Conservation (phyloP, 2,113 vertebrate genomes). For the Microcebus griseorufus region DNA sequence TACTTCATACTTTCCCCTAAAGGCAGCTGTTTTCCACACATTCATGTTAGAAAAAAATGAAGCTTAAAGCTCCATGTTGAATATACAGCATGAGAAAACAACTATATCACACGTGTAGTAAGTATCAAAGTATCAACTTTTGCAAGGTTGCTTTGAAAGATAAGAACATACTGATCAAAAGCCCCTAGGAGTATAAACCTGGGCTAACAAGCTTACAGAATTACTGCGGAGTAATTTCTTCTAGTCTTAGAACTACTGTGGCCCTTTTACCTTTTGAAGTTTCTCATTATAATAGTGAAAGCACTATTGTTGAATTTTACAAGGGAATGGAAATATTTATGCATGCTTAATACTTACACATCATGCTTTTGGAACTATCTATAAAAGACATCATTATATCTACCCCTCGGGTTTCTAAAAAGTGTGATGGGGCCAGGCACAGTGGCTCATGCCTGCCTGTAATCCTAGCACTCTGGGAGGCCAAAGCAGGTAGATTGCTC, state of each 20-base stretch:
- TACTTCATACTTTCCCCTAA: neutral
- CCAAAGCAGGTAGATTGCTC: too few relatives aligned
- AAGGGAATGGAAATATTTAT: neutral
- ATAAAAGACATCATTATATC: neutral
- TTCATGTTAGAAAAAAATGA: neutral
- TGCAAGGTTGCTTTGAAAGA: neutral
- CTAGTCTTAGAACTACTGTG: neutral
- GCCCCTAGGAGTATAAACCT: neutral
- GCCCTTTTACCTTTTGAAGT: neutral
- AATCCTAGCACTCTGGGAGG: too few relatives aligned
- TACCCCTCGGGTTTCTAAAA: neutral
- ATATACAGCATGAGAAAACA: neutral
- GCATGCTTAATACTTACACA: neutral
- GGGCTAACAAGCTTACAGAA: neutral
- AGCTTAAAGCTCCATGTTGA: neutral
- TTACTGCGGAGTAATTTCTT: neutral
- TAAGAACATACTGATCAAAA: neutral
- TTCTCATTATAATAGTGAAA: neutral
- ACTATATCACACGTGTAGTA: neutral
- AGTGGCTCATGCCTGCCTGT: too few relatives aligned
- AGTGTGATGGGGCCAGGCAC: neutral
- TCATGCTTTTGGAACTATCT: neutral
- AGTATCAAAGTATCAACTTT: neutral
- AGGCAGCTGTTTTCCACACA: constrained; percentile 19
- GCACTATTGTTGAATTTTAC: neutral